Evolutionary conservation across 2,888 invertebrate species (phyloP), one percentile per base, ranked within the genome.

Genomic region (Sinopyrophorus schimmeli): DNA sequence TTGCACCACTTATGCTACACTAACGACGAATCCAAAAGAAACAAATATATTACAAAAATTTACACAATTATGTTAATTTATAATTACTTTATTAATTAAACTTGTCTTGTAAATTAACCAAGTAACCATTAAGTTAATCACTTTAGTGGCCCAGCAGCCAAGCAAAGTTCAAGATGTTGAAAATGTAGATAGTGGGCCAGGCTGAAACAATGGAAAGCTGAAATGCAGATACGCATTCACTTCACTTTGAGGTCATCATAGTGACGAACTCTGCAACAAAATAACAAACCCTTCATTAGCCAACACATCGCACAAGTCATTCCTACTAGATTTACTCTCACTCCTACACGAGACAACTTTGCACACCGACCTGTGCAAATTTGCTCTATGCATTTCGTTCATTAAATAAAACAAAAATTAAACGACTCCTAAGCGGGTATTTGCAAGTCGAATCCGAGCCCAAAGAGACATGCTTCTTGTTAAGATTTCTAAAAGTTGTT

Each of bases 211-310:
- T 70, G 69, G 71, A 73, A 73, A 74, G 73, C 72, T 70, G 69
- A 71, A 71, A 71, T 71, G 69, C 70, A 78, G 79, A 58, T 61
- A 76, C 76, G 77, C 71, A 81, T 81, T 82, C 84, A 80, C 84
- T 84, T 93, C 92, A 93, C 89, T 93, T 93, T 85, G 93, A 93
- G 84, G 93, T 93, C 93, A 93, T 93, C 93, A 93, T 93, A 84
- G 92, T 93, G 85, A 93, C 92, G 84, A 93, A 93, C 86, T 93
- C 92, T 92, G 86, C 20, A 89, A 86, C 73, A 75, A 74, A 35
- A 72, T 70, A 14, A 69, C 66, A 61, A 64, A 61, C 41, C 21
- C n/a, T n/a, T 47, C 10, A 37, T 46, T 47, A 24, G 14, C n/a
- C n/a, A n/a, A n/a, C n/a, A n/a, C n/a, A n/a, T n/a, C n/a, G n/a